Percentiles rank a stretch among this genome's conserved stretches.
Conservation (phyloP, 2,113 vertebrate genomes). For the Anarrhichthys ocellatus region DNA sequence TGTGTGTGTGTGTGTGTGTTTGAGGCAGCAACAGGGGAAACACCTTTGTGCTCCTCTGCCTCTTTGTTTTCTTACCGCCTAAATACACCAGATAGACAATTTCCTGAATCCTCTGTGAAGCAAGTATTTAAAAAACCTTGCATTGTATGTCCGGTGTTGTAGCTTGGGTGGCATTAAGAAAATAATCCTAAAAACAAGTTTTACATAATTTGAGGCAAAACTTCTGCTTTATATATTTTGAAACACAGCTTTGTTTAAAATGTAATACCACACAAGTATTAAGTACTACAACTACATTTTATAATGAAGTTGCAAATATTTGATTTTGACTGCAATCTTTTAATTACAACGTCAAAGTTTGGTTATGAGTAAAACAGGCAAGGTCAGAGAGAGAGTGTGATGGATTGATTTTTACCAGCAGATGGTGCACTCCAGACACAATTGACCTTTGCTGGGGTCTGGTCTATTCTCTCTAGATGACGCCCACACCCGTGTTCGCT, state of each 20-base stretch:
- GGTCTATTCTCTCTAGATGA: too few relatives aligned
- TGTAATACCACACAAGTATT: too few relatives aligned
- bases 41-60: not conserved
- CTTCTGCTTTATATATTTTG: too few relatives aligned
- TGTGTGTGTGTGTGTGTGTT: not conserved
- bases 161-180: too few relatives aligned
- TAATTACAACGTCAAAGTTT: not conserved
- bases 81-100: constrained; percentile 34
- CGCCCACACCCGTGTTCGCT: too few relatives aligned
- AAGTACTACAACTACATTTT: too few relatives aligned
- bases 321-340: too few relatives aligned
- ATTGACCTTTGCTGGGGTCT: too few relatives aligned
- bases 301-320: too few relatives aligned
- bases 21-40: constrained; percentile 38
- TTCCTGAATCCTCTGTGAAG: constrained; percentile 34
- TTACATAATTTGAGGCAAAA: too few relatives aligned
- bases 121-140: constrained; percentile 3
- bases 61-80: constrained; percentile 30
- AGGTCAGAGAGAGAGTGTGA: not conserved
- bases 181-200: too few relatives aligned
- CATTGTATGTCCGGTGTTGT: not conserved
- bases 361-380: not conserved
- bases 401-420: not conserved
- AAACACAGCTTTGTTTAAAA: not conserved
- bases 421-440: too few relatives aligned